These are phyloP conservation scores for Nemapogon koenigi DNA, from an alignment of 2,888 invertebrate genomes.

Conservation along the genomic window DNA sequence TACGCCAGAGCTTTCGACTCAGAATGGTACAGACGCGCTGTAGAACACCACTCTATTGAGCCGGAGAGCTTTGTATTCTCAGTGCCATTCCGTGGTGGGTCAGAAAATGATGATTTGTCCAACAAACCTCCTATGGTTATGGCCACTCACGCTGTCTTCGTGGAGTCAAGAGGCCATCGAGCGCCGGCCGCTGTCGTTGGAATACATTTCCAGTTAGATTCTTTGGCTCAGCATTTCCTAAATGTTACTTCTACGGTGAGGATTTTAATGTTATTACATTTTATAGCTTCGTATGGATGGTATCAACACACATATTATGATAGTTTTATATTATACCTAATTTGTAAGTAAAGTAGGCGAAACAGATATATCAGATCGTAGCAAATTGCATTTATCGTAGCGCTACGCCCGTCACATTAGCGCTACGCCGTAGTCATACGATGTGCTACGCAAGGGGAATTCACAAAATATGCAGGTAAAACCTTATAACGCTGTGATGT, in stretches of 20 bases:
- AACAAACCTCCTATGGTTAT: conserved; percentile 72
- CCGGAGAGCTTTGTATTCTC: conserved; percentile 92
- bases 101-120: conserved; percentile 64
- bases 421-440: too few relatives aligned
- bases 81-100: conserved; percentile 76
- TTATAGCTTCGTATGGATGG: too few relatives aligned
- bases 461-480: too few relatives aligned
- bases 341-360: too few relatives aligned
- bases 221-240: conserved; percentile 82
- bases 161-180: conserved; percentile 81
- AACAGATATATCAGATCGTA: too few relatives aligned
- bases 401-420: too few relatives aligned
- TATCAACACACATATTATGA: too few relatives aligned
- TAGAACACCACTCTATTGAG: conserved; percentile 86
- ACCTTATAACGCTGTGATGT: too few relatives aligned
- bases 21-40: conserved; percentile 89
- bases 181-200: conserved; percentile 94
- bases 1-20: conserved; percentile 85
- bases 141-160: conserved; percentile 90
- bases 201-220: conserved; percentile 84
- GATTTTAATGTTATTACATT: too few relatives aligned
- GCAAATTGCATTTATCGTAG: too few relatives aligned
- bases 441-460: too few relatives aligned
- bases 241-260: conserved; percentile 87
- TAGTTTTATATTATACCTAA: too few relatives aligned